Evolutionary conservation across 2,113 vertebrate genomes (phyloP).

Genomic region (Mellivora capensis): DNA sequence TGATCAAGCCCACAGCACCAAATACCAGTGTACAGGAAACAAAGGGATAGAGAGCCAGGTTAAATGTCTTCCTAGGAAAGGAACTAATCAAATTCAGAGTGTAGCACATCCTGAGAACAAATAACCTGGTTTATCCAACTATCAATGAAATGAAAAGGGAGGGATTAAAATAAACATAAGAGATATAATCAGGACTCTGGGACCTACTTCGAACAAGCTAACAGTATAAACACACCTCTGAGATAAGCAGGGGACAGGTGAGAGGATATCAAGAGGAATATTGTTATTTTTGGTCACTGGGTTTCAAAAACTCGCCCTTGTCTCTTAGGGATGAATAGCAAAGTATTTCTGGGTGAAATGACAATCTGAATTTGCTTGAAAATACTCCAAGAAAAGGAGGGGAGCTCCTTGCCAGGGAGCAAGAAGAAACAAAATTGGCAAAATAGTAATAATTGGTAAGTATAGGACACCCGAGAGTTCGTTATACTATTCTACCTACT

Average conservation of each 20-base stretch:
- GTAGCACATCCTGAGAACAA: background rate
- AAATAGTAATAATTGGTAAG: background rate
- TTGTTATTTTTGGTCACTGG: background rate
- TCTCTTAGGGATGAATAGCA: background rate
- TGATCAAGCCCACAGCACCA: background rate
- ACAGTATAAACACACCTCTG: background rate
- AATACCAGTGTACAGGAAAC: background rate
- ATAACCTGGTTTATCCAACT: background rate
- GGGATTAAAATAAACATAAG: background rate
- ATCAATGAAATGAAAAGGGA: background rate
- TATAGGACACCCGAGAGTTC: background rate
- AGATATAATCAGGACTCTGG: background rate
- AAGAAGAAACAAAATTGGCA: background rate
- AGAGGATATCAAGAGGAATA: background rate
- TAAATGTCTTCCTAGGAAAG: background rate
- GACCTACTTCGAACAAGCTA: background rate
- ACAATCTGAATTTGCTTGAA: constrained; percentile 14
- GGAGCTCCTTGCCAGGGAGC: background rate
- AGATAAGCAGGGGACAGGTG: background rate
- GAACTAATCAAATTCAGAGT: background rate
- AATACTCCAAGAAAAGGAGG: background rate
- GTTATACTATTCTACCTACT: background rate
- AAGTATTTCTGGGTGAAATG: background rate
- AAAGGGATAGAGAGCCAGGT: background rate
- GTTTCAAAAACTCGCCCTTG: background rate